Base-by-base conservation (phyloP, 2,113 vertebrate genomes). In the Dicrurus megarhynchus region DNA sequence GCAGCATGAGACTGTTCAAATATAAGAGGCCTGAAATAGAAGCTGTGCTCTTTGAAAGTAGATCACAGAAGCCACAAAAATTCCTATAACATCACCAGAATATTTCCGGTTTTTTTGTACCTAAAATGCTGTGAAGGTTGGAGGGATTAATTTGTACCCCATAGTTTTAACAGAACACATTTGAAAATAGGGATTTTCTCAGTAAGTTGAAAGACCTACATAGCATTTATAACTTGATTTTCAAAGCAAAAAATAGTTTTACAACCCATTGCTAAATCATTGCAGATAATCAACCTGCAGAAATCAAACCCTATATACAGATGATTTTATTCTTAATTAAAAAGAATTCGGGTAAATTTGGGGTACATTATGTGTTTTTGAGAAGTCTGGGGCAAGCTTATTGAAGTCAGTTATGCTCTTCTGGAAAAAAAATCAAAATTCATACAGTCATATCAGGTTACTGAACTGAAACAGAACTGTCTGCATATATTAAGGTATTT, bases 391-490 rank as follows among this genome's bases (percentile, higher is more conserved):
- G 33, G 18, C 6, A 81, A 89, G 15, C 6, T 84, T 41, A 42
- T 16, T 87, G 6, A 75, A 80, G 63, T 41, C 37, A 71, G 39
- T 65, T 41, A 37, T 5, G 16, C 28, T 77, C 33, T 47, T 80
- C 23, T 59, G 27, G 23, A 27, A 71, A 82, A 70, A 56, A 7
- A 47, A 84, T 60, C 32, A 55, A 70, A 82, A 95, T 82, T 69
- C 27, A 39, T 50, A 28, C 0, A 87, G 61, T 76, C 32, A 46
- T 28, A 73, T 18, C 24, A 94, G 37, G 26, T 83, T 91, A 87
- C 50, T 91, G 87, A 95, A 90, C 81, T 87, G 94, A 91, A 93
- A 90, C 46, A 61, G 84, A 93, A 85, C 23, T 85, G 74, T 47
- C 70, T 94, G 64, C 39, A 67, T 41, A 59, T 6, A 70, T 82